These are phyloP conservation scores for Sinella curviseta DNA, from an alignment of 1,140 invertebrate species.

Conservation along the genomic window DNA sequence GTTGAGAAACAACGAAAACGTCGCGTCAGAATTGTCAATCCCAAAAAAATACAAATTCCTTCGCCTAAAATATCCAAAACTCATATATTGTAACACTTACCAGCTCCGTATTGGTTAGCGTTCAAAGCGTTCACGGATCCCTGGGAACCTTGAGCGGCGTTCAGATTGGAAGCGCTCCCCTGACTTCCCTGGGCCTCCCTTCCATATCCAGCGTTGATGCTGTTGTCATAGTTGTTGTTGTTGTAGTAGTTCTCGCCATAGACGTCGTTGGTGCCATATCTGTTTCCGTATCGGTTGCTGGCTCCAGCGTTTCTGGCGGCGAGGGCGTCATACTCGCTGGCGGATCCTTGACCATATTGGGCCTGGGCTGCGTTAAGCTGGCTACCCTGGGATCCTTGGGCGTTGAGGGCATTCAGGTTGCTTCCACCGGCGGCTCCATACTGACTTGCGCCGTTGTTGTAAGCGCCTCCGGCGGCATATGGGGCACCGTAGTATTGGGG, in stretches of 20 bases:
- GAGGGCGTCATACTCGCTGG: neutral
- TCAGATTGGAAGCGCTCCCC: neutral
- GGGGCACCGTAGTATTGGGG: conserved; percentile 6
- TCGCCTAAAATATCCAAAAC: no score
- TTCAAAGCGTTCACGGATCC: neutral
- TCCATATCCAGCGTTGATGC: conserved; percentile 22
- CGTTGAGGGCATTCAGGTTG: neutral
- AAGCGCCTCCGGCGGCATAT: neutral
- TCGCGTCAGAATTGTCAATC: no score
- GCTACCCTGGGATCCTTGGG: neutral
- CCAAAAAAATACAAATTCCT: no score
- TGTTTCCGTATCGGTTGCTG: neutral
- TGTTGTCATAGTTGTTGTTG: conserved; percentile 10
- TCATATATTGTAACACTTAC: no score
- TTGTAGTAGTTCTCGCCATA: conserved; percentile 23
- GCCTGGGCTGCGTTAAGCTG: neutral
- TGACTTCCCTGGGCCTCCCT: neutral
- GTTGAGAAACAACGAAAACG: no score
- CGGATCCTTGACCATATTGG: neutral
- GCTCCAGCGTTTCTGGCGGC: neutral
- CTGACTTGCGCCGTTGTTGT: neutral
- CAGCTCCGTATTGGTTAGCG: conserved; percentile 11
- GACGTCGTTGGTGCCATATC: neutral
- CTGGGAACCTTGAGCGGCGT: conserved; percentile 31
- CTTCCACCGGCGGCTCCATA: neutral